Conservation (phyloP, 2,797 vertebrate genomes). For the Momotus momota region DNA sequence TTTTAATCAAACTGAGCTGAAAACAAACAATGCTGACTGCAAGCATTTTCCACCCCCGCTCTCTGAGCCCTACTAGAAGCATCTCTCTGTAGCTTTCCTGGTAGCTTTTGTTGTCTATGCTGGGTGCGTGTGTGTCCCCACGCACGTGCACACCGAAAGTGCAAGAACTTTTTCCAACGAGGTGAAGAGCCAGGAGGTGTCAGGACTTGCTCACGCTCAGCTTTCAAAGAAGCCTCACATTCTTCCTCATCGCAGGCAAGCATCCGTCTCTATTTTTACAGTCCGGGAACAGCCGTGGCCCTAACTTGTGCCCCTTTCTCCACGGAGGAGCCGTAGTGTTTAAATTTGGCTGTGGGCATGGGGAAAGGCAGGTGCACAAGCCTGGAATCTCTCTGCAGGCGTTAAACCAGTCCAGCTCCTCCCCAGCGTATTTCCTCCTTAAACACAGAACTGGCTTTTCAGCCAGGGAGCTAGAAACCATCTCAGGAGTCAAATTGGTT, state of each 20-base stretch:
- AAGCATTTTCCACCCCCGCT: background rate
- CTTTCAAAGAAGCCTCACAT: conserved; percentile 54
- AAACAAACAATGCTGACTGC: conserved; percentile 14
- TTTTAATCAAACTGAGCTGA: background rate
- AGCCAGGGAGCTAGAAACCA: conserved; percentile 9
- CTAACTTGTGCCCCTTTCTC: conserved; percentile 24
- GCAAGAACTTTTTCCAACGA: conserved; percentile 55
- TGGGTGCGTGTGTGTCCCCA: background rate
- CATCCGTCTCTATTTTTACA: conserved; percentile 59
- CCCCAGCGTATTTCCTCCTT: conserved; percentile 12
- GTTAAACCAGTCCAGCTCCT: conserved; percentile 1
- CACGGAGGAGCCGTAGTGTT: background rate
- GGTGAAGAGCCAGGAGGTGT: conserved; percentile 69
- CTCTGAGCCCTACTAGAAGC: conserved; percentile 43
- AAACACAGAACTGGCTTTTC: conserved; percentile 2
- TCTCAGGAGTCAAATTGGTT: background rate
- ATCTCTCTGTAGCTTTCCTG: conserved; percentile 26
- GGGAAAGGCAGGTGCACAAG: conserved; percentile 59
- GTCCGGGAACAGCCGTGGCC: conserved; percentile 42
- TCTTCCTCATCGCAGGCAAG: conserved; percentile 43
- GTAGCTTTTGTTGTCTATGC: conserved; percentile 30
- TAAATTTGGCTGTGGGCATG: conserved; percentile 40
- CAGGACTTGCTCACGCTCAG: conserved; percentile 47
- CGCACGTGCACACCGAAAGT: background rate
- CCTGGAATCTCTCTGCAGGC: conserved; percentile 39